phyloP scores from a whole-genome alignment of 1,140 invertebrate genomes.

The Vanessa tameamea region DNA sequence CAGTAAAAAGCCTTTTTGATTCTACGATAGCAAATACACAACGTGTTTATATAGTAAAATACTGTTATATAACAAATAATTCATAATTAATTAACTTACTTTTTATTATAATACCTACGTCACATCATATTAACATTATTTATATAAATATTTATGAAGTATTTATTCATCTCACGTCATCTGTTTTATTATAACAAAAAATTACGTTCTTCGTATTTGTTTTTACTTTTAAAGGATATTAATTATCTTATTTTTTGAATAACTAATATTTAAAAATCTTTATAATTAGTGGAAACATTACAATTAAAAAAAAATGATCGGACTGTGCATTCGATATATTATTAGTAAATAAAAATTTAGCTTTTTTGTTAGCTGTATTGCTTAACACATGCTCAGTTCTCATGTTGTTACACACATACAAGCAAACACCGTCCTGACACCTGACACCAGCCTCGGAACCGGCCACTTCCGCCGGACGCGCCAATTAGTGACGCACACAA shows the following conservation, averaged over 20 bases:
- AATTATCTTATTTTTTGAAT: too few relatives aligned
- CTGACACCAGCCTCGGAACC: constrained; percentile 73
- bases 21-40: neutral
- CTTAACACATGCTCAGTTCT: constrained; percentile 16
- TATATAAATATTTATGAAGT: neutral
- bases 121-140: neutral
- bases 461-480: constrained; percentile 75
- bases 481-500: constrained; percentile 73
- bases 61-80: too few relatives aligned
- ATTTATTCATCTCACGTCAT: neutral
- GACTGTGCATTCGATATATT: neutral
- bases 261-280: neutral
- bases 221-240: too few relatives aligned
- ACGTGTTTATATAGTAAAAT: neutral
- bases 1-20: too few relatives aligned
- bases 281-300: neutral
- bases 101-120: neutral
- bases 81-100: too few relatives aligned
- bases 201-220: too few relatives aligned
- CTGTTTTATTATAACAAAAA: too few relatives aligned
- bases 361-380: constrained; percentile 6
- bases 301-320: neutral
- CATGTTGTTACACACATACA: constrained; percentile 51
- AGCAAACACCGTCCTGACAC: constrained; percentile 61
- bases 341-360: neutral